Percentiles rank a stretch among this genome's conserved stretches.
phyloP scores from a whole-genome alignment of 2,888 invertebrate genomes.

The Lumbricus terrestris region DNA sequence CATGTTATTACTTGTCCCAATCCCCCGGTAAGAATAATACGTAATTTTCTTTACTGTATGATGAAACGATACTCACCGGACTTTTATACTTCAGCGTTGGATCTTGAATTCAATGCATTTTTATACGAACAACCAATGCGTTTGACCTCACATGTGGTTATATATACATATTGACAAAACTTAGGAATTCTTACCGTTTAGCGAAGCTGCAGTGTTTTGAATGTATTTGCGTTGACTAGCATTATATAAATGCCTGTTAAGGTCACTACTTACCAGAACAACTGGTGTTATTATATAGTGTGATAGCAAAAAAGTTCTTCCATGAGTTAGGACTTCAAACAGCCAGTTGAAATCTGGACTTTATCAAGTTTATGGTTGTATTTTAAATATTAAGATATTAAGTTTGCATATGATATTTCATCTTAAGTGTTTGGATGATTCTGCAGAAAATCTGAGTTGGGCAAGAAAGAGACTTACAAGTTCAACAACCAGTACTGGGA shows the following conservation, averaged over 20 bases:
- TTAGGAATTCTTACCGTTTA: no score
- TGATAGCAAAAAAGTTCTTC: not conserved
- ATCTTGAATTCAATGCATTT: no score
- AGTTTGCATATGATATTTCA: not conserved
- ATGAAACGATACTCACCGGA: no score
- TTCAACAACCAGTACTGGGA: constrained; percentile 78
- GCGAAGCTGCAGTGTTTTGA: no score
- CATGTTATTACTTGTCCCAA: no score
- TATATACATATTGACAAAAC: no score
- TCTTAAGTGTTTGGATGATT: not conserved
- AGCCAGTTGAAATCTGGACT: not conserved
- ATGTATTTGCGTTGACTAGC: not conserved
- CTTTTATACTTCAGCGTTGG: no score
- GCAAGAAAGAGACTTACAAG: constrained; percentile 68
- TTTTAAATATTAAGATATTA: not conserved
- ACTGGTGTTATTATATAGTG: not conserved
- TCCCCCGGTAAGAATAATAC: no score
- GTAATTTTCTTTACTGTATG: no score
- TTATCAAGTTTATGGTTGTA: not conserved
- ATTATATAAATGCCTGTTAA: not conserved
- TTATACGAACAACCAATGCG: no score
- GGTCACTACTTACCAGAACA: not conserved
- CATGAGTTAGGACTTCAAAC: no score
- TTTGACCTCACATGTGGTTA: no score
- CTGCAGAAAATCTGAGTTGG: constrained; percentile 52